Base-by-base conservation (phyloP, 2,797 vertebrate genomes). In the Megaceryle alcyon region DNA sequence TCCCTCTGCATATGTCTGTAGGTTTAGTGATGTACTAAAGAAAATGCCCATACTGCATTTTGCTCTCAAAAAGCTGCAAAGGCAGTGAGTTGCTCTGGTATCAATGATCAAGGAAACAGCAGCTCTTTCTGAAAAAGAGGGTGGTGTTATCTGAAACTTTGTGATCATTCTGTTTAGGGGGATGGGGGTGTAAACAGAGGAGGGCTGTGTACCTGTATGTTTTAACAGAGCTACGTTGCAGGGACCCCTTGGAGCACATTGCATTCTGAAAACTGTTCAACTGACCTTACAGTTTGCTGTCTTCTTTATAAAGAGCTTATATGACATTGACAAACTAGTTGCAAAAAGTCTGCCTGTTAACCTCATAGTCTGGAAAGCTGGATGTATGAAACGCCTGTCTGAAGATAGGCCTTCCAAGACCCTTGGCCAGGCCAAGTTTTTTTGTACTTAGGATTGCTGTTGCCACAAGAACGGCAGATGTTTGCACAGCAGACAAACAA, bases 401-500 rank as follows among this genome's bases (percentile, higher is more conserved):
- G 80, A 56, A 57, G 70, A 81, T 41, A 56, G 4, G 31, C 89
- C 60, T 92, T 96, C 93, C 87, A 82, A 86, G 80, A 66, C 68
- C 76, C 43, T 63, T 69, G 80, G 44, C 63, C 60, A 71, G 53
- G 78, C 78, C 83, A 85, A 65, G 43, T 49, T 49, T 44, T 76
- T 90, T 80, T 61, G 20, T 81, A 9, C 63, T 88, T 82, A 33
- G 35, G 51, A 31, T 83, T 59, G 37, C 76, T 80, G 65, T 86
- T 93, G 70, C 85, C 48, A 17, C 92, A 96, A 94, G 84, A 95
- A 51, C 72, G 82, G 82, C 83, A 93, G 87, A 96, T 95, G 81
- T 96, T 96, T 97, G 86, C 37, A 44, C 43, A 84, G 82, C 91
- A 89, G 89, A 94, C 82, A 95, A 96, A 94, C 88, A 94, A 63